phyloP scores from a whole-genome alignment of 2,888 invertebrate species.

The Thymelicus lineola region DNA sequence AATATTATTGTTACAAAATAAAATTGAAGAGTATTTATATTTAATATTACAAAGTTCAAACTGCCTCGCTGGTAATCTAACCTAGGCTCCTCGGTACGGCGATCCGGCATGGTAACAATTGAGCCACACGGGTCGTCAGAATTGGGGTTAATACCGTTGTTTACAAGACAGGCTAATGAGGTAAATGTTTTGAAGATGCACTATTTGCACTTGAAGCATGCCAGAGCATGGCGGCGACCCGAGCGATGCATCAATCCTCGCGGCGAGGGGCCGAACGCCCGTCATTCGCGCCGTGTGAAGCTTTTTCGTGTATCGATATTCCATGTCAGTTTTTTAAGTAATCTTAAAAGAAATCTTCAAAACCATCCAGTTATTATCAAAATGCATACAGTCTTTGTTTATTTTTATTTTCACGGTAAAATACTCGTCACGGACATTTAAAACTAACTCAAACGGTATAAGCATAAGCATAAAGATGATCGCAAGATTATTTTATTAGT shows the following conservation, averaged over 20 bases:
- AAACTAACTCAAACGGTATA: no score
- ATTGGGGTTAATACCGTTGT: no score
- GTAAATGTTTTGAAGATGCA: conserved; percentile 23
- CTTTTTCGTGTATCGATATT: conserved; percentile 26
- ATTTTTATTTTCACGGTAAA: conserved; percentile 1
- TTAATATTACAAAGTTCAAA: no score
- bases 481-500: not conserved
- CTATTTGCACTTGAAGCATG: conserved; percentile 39
- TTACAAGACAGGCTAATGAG: no score
- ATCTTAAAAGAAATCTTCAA: conserved; percentile 23
- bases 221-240: conserved; percentile 49
- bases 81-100: no score
- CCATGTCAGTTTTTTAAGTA: conserved; percentile 11
- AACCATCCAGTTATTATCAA: conserved; percentile 14
- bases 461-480: not conserved
- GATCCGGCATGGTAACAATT: no score
- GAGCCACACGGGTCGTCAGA: no score
- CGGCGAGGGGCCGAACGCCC: conserved; percentile 69
- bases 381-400: conserved; percentile 2
- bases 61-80: no score
- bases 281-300: conserved; percentile 24
- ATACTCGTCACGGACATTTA: not conserved
- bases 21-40: no score
- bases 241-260: conserved; percentile 79
- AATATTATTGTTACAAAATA: no score